phyloP scores from a whole-genome alignment of 1,140 invertebrate species.

The Dolichoris vasculosae region DNA sequence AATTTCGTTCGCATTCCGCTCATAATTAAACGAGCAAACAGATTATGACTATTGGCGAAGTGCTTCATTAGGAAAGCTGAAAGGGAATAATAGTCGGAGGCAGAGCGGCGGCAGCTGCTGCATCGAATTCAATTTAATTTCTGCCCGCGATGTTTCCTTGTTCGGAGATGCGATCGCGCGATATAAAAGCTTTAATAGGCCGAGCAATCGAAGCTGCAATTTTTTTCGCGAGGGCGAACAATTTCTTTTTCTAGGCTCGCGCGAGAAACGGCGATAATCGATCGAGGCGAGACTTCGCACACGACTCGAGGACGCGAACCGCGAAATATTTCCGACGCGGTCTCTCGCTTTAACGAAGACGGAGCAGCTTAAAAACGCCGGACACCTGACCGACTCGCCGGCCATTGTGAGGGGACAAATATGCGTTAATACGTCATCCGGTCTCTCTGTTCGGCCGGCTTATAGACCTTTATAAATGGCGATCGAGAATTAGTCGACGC shows the following conservation, averaged over 20 bases:
- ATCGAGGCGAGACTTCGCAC: background rate
- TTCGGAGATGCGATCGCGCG: slow-evolving; percentile 15
- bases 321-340: background rate
- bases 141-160: background rate
- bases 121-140: slow-evolving; percentile 47
- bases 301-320: background rate
- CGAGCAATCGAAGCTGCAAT: background rate
- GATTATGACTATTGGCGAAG: slow-evolving; percentile 47
- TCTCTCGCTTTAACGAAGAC: background rate
- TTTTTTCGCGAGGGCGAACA: slow-evolving; percentile 2
- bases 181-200: slow-evolving; percentile 30
- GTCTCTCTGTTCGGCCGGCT: slow-evolving; percentile 55
- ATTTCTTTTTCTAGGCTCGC: background rate
- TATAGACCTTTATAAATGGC: slow-evolving; percentile 59
- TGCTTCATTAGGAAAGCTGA: slow-evolving; percentile 45
- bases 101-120: background rate
- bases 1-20: slow-evolving; percentile 35
- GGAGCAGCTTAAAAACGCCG: slow-evolving; percentile 23
- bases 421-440: slow-evolving; percentile 73
- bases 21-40: slow-evolving; percentile 52
- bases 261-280: slow-evolving; percentile 4
- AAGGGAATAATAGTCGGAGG: slow-evolving; percentile 41
- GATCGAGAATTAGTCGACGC: slow-evolving; percentile 69
- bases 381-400: slow-evolving; percentile 11
- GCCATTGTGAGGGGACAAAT: slow-evolving; percentile 72